Evolutionary conservation across 2,888 invertebrate genomes (phyloP).

Genomic region (Tiphia femorata): DNA sequence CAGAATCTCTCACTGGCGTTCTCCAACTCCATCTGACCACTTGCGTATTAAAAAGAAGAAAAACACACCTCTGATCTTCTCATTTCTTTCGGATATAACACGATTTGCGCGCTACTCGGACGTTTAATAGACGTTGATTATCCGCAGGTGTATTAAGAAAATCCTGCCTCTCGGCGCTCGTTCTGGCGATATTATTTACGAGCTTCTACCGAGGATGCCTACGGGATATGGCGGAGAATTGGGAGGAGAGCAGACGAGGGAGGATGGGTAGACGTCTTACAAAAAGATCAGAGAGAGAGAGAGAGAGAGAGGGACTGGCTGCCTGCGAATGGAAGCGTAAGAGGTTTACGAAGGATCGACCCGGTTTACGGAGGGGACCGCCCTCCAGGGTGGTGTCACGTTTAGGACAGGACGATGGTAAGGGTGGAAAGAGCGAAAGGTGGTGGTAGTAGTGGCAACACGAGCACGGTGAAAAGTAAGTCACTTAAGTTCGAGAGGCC

Average conservation of each 20-base stretch:
- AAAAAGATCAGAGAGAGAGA: neutral
- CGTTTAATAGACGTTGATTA: too few species aligned
- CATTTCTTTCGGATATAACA: too few species aligned
- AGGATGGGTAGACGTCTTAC: neutral
- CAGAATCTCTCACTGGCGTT: too few species aligned
- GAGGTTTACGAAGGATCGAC: slow-evolving; percentile 33
- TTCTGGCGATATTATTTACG: too few species aligned
- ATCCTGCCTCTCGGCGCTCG: too few species aligned
- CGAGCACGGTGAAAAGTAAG: slow-evolving; percentile 30
- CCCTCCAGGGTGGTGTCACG: slow-evolving; percentile 25
- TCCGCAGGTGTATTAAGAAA: too few species aligned
- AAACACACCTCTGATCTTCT: too few species aligned
- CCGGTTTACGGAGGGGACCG: slow-evolving; percentile 28
- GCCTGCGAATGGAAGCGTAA: slow-evolving; percentile 12
- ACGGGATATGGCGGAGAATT: too few species aligned
- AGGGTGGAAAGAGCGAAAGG: neutral
- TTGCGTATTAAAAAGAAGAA: too few species aligned
- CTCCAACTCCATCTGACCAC: too few species aligned
- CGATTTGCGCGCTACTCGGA: too few species aligned
- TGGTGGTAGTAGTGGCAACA: neutral
- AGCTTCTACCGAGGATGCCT: too few species aligned
- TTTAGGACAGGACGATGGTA: neutral
- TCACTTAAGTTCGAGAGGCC: slow-evolving; percentile 43
- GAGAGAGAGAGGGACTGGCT: neutral
- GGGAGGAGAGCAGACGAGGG: neutral